Conservation (phyloP, 2,113 vertebrate species). For the Centropus unirufus region DNA sequence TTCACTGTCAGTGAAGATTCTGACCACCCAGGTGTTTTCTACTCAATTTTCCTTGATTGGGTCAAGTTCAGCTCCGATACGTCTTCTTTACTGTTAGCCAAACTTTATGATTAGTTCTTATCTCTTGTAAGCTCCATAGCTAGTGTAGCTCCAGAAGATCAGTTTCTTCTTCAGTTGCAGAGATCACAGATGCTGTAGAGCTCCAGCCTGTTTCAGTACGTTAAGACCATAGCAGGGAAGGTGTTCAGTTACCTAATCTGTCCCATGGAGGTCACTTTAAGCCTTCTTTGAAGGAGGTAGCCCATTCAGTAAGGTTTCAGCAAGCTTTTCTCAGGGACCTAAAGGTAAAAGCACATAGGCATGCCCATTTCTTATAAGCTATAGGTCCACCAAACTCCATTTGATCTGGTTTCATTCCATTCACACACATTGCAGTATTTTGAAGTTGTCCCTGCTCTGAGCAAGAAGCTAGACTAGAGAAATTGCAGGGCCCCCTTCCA, state of each 20-base stretch:
- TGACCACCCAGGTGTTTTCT: background rate
- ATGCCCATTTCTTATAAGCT: background rate
- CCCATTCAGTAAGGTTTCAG: background rate
- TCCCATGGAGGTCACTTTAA: background rate
- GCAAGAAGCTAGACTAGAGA: background rate
- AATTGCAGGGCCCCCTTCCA: background rate
- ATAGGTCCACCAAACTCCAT: background rate
- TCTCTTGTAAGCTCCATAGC: background rate
- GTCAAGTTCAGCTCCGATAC: background rate
- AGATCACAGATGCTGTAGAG: background rate
- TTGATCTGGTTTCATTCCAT: background rate
- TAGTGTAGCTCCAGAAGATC: background rate
- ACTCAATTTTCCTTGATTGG: background rate
- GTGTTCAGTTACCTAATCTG: background rate
- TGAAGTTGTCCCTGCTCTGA: background rate
- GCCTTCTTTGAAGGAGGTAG: background rate
- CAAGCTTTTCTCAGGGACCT: background rate
- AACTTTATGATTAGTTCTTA: background rate
- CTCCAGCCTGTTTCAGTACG: background rate
- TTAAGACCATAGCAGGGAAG: background rate
- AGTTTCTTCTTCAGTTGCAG: rapidly evolving
- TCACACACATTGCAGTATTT: rapidly evolving
- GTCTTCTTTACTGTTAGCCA: background rate
- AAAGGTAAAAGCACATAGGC: background rate
- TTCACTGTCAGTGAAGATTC: background rate